Evolutionary conservation across 2,797 vertebrate genomes (phyloP).

Genomic region (Periophthalmus magnuspinnatus): DNA sequence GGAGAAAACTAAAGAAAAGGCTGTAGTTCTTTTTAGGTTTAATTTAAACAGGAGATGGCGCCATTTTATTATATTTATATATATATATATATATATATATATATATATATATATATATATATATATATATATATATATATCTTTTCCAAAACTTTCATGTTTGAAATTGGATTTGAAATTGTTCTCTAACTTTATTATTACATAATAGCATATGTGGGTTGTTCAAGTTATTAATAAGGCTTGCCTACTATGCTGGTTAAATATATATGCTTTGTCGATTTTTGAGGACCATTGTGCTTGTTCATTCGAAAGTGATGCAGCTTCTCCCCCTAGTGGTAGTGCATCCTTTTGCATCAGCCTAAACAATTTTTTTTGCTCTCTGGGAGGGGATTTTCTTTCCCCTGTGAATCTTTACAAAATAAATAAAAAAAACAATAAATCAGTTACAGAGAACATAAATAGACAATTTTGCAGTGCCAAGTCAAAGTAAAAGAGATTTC

Average conservation of each 20-base stretch:
- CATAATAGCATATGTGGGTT: not conserved
- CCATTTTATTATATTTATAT: not conserved
- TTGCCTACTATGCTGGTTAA: not conserved
- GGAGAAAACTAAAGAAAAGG: conserved; percentile 7
- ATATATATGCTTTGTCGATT: conserved; percentile 2
- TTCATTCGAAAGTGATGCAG: conserved; percentile 33
- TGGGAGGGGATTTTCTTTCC: too few relatives aligned
- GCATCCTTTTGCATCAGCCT: not conserved
- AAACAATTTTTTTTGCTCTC: not conserved
- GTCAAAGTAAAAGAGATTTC: not conserved
- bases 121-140: too few relatives aligned
- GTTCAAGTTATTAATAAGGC: not conserved
- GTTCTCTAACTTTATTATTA: not conserved
- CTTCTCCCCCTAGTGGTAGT: conserved; percentile 50
- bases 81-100: too few relatives aligned
- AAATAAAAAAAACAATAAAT: not conserved
- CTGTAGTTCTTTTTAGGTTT: not conserved
- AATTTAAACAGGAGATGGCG: conserved; percentile 29
- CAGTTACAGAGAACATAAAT: not conserved
- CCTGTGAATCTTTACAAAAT: not conserved
- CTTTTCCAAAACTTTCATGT: not conserved
- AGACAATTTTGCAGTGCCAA: not conserved
- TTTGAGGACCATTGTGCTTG: not conserved
- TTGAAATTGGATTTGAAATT: too few relatives aligned
- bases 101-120: too few relatives aligned